Percentiles rank a stretch among this genome's conserved stretches.
These are phyloP conservation scores for Bos javanicus DNA, from an alignment of 2,113 vertebrate genomes.

Conservation along the genomic window DNA sequence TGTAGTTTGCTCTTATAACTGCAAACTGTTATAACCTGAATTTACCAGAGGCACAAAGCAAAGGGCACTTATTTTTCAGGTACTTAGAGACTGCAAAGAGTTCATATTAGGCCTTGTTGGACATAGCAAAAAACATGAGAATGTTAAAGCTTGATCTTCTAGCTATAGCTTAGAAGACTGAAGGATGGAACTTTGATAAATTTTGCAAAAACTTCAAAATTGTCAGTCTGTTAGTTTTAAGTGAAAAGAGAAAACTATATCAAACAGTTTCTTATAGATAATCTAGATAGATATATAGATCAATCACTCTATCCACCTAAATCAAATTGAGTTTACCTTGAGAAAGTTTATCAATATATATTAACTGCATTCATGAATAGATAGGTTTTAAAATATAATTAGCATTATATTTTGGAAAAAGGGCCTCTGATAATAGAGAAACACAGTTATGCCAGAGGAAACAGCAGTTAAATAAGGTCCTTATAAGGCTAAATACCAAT, in stretches of 20 bases:
- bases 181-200: background rate
- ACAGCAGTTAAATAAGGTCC: background rate
- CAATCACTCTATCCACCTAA: background rate
- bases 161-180: background rate
- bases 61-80: background rate
- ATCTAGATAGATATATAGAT: background rate
- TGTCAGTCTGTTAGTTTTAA: background rate
- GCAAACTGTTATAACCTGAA: background rate
- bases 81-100: background rate
- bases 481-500: background rate
- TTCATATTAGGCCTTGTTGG: background rate
- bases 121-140: background rate
- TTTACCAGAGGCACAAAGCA: background rate
- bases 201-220: background rate
- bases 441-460: background rate
- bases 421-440: fast-evolving
- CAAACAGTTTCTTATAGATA: background rate
- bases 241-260: background rate
- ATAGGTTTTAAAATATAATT: background rate
- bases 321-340: background rate
- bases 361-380: background rate
- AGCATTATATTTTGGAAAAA: background rate
- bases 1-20: background rate
- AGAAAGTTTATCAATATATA: background rate
- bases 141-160: background rate